These are phyloP conservation scores for Sarcophaga bullata DNA, from an alignment of 1,140 invertebrate species.

Conservation along the genomic window DNA sequence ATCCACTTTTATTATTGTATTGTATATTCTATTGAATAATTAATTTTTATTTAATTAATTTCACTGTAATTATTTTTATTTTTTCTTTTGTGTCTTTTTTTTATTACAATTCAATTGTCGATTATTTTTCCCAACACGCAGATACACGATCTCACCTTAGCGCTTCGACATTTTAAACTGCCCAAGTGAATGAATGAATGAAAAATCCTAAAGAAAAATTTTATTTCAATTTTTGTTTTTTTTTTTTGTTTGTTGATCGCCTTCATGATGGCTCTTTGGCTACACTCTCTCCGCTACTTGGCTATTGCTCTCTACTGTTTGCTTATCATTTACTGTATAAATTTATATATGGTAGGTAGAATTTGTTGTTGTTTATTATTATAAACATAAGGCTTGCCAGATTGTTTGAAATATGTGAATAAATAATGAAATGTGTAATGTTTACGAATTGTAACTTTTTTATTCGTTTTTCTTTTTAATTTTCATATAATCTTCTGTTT, in stretches of 20 bases:
- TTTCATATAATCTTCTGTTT: too few species aligned
- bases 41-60: constrained; percentile 15
- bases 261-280: neutral
- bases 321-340: too few species aligned
- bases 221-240: neutral
- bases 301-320: too few species aligned
- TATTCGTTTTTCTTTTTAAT: too few species aligned
- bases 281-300: too few species aligned
- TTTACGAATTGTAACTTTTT: too few species aligned
- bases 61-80: neutral
- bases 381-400: too few species aligned
- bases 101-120: neutral
- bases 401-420: too few species aligned
- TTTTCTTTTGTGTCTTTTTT: neutral
- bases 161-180: neutral
- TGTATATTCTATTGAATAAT: neutral
- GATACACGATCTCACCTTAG: neutral
- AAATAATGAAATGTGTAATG: too few species aligned
- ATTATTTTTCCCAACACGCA: neutral
- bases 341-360: too few species aligned
- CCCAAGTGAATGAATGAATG: neutral
- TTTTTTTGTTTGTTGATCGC: neutral
- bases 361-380: too few species aligned
- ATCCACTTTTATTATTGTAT: neutral
- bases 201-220: constrained; percentile 5